Evolutionary conservation across 2,113 vertebrate species (phyloP).

Genomic region (Tenebrosternarchus preto): DNA sequence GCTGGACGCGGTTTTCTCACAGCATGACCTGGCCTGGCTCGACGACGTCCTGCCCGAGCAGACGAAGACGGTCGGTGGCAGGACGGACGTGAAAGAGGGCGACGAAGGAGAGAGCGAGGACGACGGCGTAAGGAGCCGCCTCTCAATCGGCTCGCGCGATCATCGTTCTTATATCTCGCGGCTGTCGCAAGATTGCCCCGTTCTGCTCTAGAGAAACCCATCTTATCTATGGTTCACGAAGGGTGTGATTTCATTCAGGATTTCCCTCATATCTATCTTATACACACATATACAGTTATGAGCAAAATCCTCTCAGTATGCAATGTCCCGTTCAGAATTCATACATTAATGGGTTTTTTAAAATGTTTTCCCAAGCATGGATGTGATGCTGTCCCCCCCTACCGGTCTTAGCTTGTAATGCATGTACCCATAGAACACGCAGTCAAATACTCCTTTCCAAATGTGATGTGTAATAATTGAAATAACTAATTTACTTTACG

Average conservation of each 20-base stretch:
- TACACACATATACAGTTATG: neutral
- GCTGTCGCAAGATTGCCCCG: neutral
- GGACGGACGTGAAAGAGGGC: slow-evolving; percentile 69
- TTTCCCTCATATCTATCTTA: neutral
- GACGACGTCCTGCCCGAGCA: slow-evolving; percentile 93
- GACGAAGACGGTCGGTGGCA: slow-evolving; percentile 79
- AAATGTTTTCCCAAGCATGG: neutral
- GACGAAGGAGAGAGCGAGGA: slow-evolving; percentile 64
- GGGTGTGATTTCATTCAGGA: neutral
- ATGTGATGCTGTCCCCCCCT: slow-evolving; percentile 62
- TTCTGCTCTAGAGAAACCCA: neutral
- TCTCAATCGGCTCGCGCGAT: too few species aligned
- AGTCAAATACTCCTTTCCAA: too few species aligned
- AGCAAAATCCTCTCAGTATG: slow-evolving; percentile 3
- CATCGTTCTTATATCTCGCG: neutral
- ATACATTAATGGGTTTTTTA: neutral
- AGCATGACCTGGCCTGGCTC: slow-evolving; percentile 93
- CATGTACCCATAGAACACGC: too few species aligned
- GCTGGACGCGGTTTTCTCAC: slow-evolving; percentile 91
- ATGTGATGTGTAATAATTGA: too few species aligned
- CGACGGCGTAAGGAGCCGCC: slow-evolving; percentile 66
- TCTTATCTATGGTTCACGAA: neutral
- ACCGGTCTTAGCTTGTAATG: slow-evolving; percentile 40
- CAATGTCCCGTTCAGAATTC: neutral
- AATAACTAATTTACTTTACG: too few species aligned